Percentiles rank a stretch among this genome's conserved stretches.
Evolutionary conservation across 1,140 invertebrate genomes (phyloP).

Genomic region (Drosophila bocki): DNA sequence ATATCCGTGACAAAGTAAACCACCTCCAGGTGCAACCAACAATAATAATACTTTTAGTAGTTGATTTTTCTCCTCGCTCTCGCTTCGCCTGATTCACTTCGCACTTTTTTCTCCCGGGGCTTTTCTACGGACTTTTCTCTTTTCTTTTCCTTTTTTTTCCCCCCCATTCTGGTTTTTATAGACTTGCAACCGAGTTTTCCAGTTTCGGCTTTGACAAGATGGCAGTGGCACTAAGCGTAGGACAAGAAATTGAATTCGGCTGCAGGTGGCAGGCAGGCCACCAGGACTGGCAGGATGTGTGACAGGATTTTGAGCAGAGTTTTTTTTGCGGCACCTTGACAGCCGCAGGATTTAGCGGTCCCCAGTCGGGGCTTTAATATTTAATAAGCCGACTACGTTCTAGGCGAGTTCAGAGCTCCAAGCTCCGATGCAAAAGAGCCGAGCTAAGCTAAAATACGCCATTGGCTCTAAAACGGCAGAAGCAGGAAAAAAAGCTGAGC

Average conservation of each 20-base stretch:
- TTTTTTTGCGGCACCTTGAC: slow-evolving; percentile 53
- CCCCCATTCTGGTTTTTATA: neutral
- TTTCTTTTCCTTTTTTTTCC: neutral
- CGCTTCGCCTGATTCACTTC: neutral
- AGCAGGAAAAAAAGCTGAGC: slow-evolving; percentile 9
- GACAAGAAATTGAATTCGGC: slow-evolving; percentile 70
- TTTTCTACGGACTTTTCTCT: slow-evolving; percentile 17
- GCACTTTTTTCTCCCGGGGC: slow-evolving; percentile 11
- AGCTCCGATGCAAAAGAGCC: slow-evolving; percentile 6
- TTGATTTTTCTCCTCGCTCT: slow-evolving; percentile 44
- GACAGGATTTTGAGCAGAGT: slow-evolving; percentile 62
- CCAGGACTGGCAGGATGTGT: slow-evolving; percentile 58
- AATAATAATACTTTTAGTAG: slow-evolving; percentile 76
- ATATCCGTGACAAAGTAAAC: slow-evolving; percentile 83
- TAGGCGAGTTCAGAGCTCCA: slow-evolving; percentile 23
- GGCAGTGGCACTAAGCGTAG: slow-evolving; percentile 51
- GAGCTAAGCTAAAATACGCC: slow-evolving; percentile 35
- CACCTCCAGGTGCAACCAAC: slow-evolving; percentile 77
- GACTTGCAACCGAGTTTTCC: slow-evolving; percentile 60
- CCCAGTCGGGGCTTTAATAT: slow-evolving; percentile 68
- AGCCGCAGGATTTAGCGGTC: slow-evolving; percentile 73
- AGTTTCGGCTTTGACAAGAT: slow-evolving; percentile 56
- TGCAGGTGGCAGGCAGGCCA: slow-evolving; percentile 53
- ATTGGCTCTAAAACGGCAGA: slow-evolving; percentile 20
- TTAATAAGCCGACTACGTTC: slow-evolving; percentile 73